Conservation (phyloP, 2,797 vertebrate genomes). For the Euphonia xanthogaster region DNA sequence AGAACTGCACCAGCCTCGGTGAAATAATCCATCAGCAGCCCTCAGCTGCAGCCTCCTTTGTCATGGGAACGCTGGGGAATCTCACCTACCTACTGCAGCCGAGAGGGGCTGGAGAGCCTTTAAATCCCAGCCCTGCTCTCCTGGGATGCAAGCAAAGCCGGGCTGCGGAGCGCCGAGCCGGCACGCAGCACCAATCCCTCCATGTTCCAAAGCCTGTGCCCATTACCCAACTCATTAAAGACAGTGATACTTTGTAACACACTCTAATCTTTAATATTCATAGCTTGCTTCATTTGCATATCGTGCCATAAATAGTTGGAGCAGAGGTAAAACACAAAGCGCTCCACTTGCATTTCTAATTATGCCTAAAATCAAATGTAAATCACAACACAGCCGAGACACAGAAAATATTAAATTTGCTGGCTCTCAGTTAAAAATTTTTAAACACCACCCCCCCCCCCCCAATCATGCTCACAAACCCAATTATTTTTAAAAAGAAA, state of each 20-base stretch:
- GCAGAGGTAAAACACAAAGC: slow-evolving; percentile 78
- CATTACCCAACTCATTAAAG: slow-evolving; percentile 55
- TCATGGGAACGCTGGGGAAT: background rate
- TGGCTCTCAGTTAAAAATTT: background rate
- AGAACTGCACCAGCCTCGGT: background rate
- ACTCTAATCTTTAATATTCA: slow-evolving; percentile 76
- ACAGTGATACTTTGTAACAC: slow-evolving; percentile 36
- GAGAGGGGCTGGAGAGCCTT: background rate
- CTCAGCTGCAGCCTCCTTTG: slow-evolving; percentile 24
- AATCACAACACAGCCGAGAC: slow-evolving; percentile 65
- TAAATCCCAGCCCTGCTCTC: slow-evolving; percentile 3
- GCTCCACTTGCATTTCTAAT: slow-evolving; percentile 78
- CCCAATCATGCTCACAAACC: background rate
- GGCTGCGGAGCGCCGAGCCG: background rate
- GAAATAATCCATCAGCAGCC: slow-evolving; percentile 47
- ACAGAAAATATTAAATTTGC: slow-evolving; percentile 65
- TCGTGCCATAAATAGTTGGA: slow-evolving; percentile 78
- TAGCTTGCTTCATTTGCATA: slow-evolving; percentile 73
- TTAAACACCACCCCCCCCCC: fast-evolving
- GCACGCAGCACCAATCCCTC: background rate
- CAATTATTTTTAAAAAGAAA: background rate
- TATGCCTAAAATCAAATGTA: slow-evolving; percentile 75
- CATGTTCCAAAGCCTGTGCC: slow-evolving; percentile 23
- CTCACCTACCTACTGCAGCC: background rate
- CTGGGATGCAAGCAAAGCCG: background rate